These are phyloP conservation scores for Muscina levida DNA, from an alignment of 2,888 invertebrate species.

Conservation along the genomic window DNA sequence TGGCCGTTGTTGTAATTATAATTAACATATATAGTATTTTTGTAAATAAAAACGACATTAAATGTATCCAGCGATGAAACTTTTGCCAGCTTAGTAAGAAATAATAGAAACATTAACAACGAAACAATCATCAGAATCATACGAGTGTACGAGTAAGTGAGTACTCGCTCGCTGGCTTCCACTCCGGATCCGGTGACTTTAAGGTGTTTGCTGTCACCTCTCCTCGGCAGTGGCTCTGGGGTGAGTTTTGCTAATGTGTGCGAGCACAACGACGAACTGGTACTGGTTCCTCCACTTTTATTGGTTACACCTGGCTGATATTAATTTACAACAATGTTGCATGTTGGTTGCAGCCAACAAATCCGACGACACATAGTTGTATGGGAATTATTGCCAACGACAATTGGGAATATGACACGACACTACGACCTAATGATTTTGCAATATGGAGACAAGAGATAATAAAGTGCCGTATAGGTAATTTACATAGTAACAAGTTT, in stretches of 20 bases:
- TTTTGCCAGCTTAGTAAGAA: background rate
- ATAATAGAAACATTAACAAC: conserved; percentile 19
- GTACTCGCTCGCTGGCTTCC: too few relatives aligned
- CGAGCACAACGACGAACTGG: too few relatives aligned
- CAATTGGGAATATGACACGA: conserved; percentile 9
- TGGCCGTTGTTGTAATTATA: conserved; percentile 47
- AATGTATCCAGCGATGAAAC: background rate
- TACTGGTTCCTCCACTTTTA: conserved; percentile 39
- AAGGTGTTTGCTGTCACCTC: conserved; percentile 27
- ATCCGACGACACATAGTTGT: background rate
- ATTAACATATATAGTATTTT: conserved; percentile 38
- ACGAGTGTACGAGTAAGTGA: too few relatives aligned
- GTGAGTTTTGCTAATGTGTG: background rate
- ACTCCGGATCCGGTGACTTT: conserved; percentile 9
- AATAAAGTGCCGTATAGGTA: too few relatives aligned
- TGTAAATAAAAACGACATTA: conserved; percentile 56
- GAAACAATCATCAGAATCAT: conserved; percentile 12
- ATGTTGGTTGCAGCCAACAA: background rate
- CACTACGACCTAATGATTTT: too few relatives aligned
- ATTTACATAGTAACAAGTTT: too few relatives aligned
- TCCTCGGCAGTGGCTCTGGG: background rate
- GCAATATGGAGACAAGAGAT: too few relatives aligned
- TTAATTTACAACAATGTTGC: conserved; percentile 29
- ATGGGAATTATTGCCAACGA: background rate
- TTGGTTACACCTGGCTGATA: conserved; percentile 31